Base-by-base conservation (phyloP, 2,113 vertebrate species). In the Boulengeromyrus knoepffleri region DNA sequence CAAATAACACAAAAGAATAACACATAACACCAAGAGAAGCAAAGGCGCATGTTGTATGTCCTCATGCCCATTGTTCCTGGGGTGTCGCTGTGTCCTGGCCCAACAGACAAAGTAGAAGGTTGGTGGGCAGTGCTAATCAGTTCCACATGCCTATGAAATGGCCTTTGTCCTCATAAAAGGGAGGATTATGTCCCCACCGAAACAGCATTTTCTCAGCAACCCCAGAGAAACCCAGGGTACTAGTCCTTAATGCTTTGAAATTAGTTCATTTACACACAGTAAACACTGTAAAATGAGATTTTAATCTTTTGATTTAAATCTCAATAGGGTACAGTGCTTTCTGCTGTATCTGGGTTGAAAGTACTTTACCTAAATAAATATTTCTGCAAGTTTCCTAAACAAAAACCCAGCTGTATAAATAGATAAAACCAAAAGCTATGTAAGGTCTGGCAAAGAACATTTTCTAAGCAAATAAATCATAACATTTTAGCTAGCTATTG, bases 281-380 rank as follows among this genome's bases (percentile, higher is more conserved):
- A 87, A 53, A 87, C 47, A 87, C 27, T 52, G 15, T 52, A 87
- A 36, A 8, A 87, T 87, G 46, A 56, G 85, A 87, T 87, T 87
- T 87, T 39, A 36, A 52, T 52, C 49, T 52, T 52, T 87, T 47
- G 46, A 31, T 87, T 53, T 36, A 87, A 39, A 56, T 87, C 27
- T 53, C 80, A 36, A 15, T 36, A 56, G n/a, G 47, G 85, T 87
- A 12, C 56, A 31, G 77, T 83, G 42, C 77, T 9, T 46, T 39
- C 42, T 83, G 39, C 15, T 45, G 36, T 83, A 42, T 31, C 46
- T 21, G 27, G 27, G 49, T 53, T 53, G 3, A 53, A 52, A 36
- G n/a, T 19, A 52, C 49, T 87, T 87, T 87, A 53, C n/a, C 47
- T 87, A 36, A 83, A 84, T 47, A 84, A 84, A 47, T 84, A n/a